Base-by-base conservation (phyloP, 2,113 vertebrate species). In the Lepisosteus oculatus region DNA sequence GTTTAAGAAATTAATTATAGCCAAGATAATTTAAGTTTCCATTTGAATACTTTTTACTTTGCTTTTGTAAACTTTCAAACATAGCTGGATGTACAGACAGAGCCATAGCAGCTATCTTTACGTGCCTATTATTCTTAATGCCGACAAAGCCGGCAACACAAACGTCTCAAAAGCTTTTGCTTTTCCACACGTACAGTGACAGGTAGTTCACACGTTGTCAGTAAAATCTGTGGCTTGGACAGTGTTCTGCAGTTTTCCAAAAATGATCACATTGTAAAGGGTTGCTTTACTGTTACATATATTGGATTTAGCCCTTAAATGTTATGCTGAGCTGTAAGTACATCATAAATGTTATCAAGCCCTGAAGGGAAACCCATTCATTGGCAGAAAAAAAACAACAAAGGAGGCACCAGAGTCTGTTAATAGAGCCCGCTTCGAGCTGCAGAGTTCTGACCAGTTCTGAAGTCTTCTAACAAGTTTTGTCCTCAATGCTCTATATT, bases 331-430 rank as follows among this genome's bases (percentile, higher is more conserved):
- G 64, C 13, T 43, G 3, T 44, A 8, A 14, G 43, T 42, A 66
- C 43, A 42, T 66, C 64, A 66, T 66, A 44, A 66, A 66, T 66
- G 45, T 66, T 66, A 66, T 66, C 15, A 66, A 45, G 47, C 47
- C 64, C 64, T 15, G 43, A 66, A 66, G 43, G 64, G n/a, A 66
- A 45, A 9, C 43, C 15, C 45, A 66, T 66, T 45, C 64, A 11
- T 44, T 47, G 43, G 41, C 43, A 45, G 43, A 7, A 15, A 44
- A 7, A 15, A 44, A 7, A 51, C 14, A 44, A 43, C 14, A 6
- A 43, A 3, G 13, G 4, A 47, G 43, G 15, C 43, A 66, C 43
- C 43, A 15, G 14, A 7, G 43, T 45, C 15, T 66, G 7, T 47
- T 66, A 66, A 66, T n/a, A 14, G 45, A 44, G 64, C 64, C 8